Evolutionary conservation across 2,113 vertebrate genomes (phyloP), one percentile per base, ranked within the genome.

Genomic region (Pardalotus punctatus): DNA sequence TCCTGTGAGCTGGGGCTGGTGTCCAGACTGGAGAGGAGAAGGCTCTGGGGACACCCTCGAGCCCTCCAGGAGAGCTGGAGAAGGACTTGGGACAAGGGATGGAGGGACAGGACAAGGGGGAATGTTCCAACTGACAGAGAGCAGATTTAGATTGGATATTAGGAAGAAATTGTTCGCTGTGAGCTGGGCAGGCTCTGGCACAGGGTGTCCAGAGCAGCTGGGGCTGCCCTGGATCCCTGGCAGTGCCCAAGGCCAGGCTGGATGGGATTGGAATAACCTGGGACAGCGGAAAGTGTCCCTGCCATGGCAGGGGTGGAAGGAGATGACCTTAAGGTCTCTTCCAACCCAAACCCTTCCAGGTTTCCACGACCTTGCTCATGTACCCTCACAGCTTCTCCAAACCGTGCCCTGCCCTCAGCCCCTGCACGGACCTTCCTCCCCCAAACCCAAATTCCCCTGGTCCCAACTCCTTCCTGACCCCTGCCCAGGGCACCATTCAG

Each of bases 221-320:
- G 6, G 60, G 51, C 36, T 81, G 67, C 5, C 19, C 69, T 48
- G 35, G 24, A 43, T 45, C 60, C 48, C 76, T 50, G 86, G 42
- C 0, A 80, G 18, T 57, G 66, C 0, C 33, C 67, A 33, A 66
- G 58, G 36, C 31, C 42, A 50, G 40, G 42, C 0, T 88, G 42
- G 66, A 35, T 0, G 42, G 7, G 36, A 1, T 62, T 6, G 58
- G 43, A 88, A 12, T 33, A 15, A 0, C 27, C 51, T 73, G 86
- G 58, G 22, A 5, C 0, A 6, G 45, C 16, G 27, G 43, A 0
- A 88, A 36, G 18, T 43, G 67, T 43, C 67, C 33, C 66, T 65
- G 58, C 9, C 22, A 17, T 5, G 67, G 22, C 43, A 43, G 36
- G 6, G 11, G 3, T 33, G 36, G 22, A 28, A 72, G 4, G 9